These are phyloP conservation scores for Drosophila grimshawi DNA, from an alignment of 1,140 invertebrate genomes.

Conservation along the genomic window DNA sequence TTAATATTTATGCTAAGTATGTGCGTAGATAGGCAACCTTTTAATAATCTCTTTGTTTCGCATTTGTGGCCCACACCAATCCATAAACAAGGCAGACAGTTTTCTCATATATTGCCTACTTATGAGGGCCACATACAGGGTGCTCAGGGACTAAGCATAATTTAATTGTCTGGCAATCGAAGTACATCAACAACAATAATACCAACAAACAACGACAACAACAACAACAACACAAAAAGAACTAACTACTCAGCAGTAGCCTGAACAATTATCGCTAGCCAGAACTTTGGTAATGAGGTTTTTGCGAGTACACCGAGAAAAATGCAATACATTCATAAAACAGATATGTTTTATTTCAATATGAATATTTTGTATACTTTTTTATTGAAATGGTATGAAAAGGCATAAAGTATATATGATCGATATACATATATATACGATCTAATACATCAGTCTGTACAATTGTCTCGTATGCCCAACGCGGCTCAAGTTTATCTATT, in stretches of 20 bases:
- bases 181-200: slow-evolving; percentile 29
- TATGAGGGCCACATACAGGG: slow-evolving; percentile 47
- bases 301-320: neutral
- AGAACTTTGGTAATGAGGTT: slow-evolving; percentile 41
- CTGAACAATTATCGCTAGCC: slow-evolving; percentile 58
- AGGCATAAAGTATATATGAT: too few relatives aligned
- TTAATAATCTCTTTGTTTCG: neutral
- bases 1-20: neutral
- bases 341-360: too few relatives aligned
- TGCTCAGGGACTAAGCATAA: slow-evolving; percentile 49
- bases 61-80: neutral
- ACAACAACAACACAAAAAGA: slow-evolving; percentile 4
- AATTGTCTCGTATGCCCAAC: too few relatives aligned
- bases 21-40: neutral
- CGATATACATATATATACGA: too few relatives aligned
- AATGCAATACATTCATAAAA: too few relatives aligned
- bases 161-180: slow-evolving; percentile 67
- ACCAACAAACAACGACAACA: neutral
- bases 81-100: slow-evolving; percentile 9
- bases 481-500: too few relatives aligned
- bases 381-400: too few relatives aligned
- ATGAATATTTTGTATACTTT: too few relatives aligned
- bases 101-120: slow-evolving; percentile 45
- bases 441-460: too few relatives aligned
- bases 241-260: slow-evolving; percentile 12